phyloP scores from a whole-genome alignment of 2,113 vertebrate species.

The Crypturellus undulatus region DNA sequence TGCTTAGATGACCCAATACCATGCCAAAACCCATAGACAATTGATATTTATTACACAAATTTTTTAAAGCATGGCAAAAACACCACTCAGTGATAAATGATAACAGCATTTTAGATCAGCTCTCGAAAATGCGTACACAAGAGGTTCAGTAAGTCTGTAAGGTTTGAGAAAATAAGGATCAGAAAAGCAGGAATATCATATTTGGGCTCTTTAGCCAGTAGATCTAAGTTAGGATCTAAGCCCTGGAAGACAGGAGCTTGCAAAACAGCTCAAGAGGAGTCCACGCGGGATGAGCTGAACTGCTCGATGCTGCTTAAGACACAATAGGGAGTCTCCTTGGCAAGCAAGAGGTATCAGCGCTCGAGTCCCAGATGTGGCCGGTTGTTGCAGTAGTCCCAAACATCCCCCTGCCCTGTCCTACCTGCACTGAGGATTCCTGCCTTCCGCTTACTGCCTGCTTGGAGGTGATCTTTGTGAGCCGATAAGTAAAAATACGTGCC shows the following conservation, averaged over 20 bases:
- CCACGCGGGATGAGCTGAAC: background rate
- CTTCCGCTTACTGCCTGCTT: background rate
- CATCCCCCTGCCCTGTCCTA: background rate
- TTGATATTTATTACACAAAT: conserved; percentile 70
- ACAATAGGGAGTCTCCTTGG: background rate
- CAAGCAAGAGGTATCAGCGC: background rate
- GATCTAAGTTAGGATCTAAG: background rate
- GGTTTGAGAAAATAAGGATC: background rate
- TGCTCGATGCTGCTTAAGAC: background rate
- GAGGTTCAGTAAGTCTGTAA: background rate
- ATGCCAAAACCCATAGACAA: conserved; percentile 68
- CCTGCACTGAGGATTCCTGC: background rate
- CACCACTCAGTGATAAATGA: conserved; percentile 54
- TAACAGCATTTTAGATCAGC: conserved; percentile 45
- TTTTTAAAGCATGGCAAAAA: conserved; percentile 67
- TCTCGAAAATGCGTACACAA: conserved; percentile 31
- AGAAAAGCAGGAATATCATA: background rate
- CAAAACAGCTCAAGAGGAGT: background rate
- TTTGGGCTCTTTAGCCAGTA: background rate
- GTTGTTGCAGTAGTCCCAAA: rapidly evolving
- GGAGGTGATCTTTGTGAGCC: background rate
- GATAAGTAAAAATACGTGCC: background rate
- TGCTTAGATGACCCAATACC: conserved; percentile 68
- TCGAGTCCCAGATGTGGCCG: background rate
- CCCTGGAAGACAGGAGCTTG: background rate